Base-by-base conservation (phyloP, 2,888 invertebrate species). In the Peribatodes rhomboidaria region DNA sequence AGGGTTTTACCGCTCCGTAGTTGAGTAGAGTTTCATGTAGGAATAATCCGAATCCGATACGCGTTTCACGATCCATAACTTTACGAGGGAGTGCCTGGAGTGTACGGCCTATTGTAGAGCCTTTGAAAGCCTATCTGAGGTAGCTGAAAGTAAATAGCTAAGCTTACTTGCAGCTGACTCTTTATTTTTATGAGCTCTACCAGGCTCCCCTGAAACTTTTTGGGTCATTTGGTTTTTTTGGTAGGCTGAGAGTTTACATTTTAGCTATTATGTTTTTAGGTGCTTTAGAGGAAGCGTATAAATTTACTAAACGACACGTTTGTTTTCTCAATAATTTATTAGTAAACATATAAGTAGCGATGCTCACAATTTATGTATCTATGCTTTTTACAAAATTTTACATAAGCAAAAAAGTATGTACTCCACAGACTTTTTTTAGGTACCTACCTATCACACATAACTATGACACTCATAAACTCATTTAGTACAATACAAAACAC, bases 11-110 rank as follows among this genome's bases (percentile, higher is more conserved):
- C 67, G 68, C 65, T 75, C 74, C 70, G 72, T 57, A 62, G 27
- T 69, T 78, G 78, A 87, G 85, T 84, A 82, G 77, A 82, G 77
- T 85, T 82, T 78, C 83, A 76, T 85, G 86, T 85, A 75, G 69
- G 72, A 71, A 80, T 78, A 83, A 83, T 81, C 77, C 76, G 77
- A 76, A 82, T 83, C 81, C 83, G 73, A 85, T 86, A 80, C 78
- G 73, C 76, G 52, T 81, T 84, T 85, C 80, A 82, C 79, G 80
- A 78, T 74, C 80, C 80, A 82, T 86, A 84, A 82, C 73, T 65
- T 65, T 65, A 65, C 50, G 65, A 56, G 20, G 50, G 68, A 68
- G 63, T 68, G 61, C 61, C 61, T 68, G 65, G 42, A 69, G 69
- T 59, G 68, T 70, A 70, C 67, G 66, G 66, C 68, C 53, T 68